These are phyloP conservation scores for Philaenus spumarius DNA, from an alignment of 1,140 invertebrate genomes.

Conservation along the genomic window DNA sequence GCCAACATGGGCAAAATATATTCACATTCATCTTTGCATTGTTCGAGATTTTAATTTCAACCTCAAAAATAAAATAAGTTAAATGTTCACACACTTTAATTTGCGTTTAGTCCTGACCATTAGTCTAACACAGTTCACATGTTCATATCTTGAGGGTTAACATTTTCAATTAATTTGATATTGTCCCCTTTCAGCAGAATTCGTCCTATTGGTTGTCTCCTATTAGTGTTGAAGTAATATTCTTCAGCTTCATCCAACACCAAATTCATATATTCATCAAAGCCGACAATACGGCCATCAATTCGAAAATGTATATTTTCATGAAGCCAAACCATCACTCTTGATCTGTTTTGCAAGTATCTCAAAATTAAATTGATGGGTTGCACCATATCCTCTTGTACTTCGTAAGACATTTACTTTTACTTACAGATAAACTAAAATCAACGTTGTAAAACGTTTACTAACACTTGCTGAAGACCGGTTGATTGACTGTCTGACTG, in stretches of 20 bases:
- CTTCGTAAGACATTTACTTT: slow-evolving; percentile 88
- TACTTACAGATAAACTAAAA: no score
- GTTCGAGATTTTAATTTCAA: no score
- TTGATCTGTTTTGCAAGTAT: slow-evolving; percentile 85
- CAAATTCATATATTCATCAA: slow-evolving; percentile 99
- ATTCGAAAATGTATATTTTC: slow-evolving; percentile 49
- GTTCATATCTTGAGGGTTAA: slow-evolving; percentile 22
- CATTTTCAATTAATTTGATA: slow-evolving; percentile 88
- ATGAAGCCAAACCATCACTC: slow-evolving; percentile 61
- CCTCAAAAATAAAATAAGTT: no score
- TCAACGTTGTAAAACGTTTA: no score
- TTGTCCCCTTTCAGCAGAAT: slow-evolving; percentile 62
- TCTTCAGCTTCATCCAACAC: slow-evolving; percentile 98
- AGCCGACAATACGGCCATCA: slow-evolving; percentile 97
- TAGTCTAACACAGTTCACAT: no score
- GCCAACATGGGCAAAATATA: no score
- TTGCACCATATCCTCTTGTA: slow-evolving; percentile 98
- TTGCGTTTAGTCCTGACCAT: no score
- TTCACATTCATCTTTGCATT: no score
- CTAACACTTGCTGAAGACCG: no score
- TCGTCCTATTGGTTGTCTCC: slow-evolving; percentile 74
- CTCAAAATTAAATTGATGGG: slow-evolving; percentile 95
- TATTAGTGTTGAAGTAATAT: slow-evolving; percentile 83
- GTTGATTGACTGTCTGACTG: no score
- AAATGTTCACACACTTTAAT: no score